Conservation (phyloP, 2,888 invertebrate genomes). For the Deladenus siricidicola region DNA sequence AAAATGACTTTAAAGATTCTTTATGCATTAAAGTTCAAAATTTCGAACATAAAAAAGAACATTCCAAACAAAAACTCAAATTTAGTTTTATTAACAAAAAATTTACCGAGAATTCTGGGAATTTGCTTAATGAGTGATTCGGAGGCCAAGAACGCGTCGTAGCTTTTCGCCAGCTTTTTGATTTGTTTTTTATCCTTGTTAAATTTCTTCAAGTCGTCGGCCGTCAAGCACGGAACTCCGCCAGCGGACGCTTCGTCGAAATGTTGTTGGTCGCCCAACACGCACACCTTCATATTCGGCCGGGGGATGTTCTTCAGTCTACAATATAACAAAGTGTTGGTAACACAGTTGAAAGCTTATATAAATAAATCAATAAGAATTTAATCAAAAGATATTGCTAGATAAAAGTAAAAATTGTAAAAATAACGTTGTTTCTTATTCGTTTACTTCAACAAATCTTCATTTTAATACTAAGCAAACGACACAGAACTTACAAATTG, state of each 20-base stretch:
- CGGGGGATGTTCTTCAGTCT: slow-evolving; percentile 96
- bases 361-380: no score
- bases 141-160: slow-evolving; percentile 96
- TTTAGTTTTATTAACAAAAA: no score
- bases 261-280: slow-evolving; percentile 98
- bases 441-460: no score
- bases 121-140: slow-evolving; percentile 99
- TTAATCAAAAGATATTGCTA: no score
- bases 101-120: slow-evolving; percentile 70
- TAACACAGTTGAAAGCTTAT: no score
- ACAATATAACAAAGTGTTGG: no score
- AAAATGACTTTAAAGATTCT: no score
- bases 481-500: slow-evolving; percentile 9
- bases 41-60: neutral
- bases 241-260: slow-evolving; percentile 93
- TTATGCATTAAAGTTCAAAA: no score
- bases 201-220: slow-evolving; percentile 92
- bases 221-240: slow-evolving; percentile 88
- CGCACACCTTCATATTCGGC: slow-evolving; percentile 96
- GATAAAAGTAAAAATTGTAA: no score
- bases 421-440: no score
- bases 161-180: slow-evolving; percentile 85
- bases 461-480: no score
- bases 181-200: slow-evolving; percentile 99
- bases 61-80: neutral